These are phyloP conservation scores for Dynastes hyllus DNA, from an alignment of 2,888 invertebrate genomes.

Conservation along the genomic window DNA sequence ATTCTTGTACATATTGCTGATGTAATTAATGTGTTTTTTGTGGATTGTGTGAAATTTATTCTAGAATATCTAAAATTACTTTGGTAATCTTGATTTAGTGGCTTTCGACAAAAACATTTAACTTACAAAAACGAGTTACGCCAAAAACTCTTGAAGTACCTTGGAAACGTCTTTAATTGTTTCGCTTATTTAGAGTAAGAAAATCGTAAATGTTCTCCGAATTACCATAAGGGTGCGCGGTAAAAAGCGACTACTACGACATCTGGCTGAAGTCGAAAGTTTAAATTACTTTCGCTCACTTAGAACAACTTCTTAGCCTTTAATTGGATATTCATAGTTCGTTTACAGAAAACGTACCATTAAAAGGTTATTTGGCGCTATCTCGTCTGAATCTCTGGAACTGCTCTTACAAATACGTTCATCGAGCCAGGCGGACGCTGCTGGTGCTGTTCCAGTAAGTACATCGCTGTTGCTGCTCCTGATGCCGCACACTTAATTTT, in stretches of 20 bases:
- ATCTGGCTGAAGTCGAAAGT: conserved; percentile 35
- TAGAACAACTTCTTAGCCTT: conserved; percentile 27
- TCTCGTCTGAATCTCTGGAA: conserved; percentile 37
- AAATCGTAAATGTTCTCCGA: conserved; percentile 12
- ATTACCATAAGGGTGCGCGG: conserved; percentile 23
- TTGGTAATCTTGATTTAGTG: too few relatives aligned
- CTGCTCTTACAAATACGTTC: neutral
- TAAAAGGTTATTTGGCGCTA: conserved; percentile 45
- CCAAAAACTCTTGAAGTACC: neutral
- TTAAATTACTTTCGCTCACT: conserved; percentile 45
- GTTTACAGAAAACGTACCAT: conserved; percentile 28
- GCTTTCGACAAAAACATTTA: too few relatives aligned
- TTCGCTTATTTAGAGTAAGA: conserved; percentile 22
- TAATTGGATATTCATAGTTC: conserved; percentile 47
- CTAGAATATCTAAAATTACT: too few relatives aligned
- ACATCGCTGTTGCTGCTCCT: neutral
- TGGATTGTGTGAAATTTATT: too few relatives aligned
- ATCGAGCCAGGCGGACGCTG: neutral
- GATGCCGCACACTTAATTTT: conserved; percentile 30
- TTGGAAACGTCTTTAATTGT: conserved; percentile 1
- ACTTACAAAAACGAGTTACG: too few relatives aligned
- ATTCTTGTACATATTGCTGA: too few relatives aligned
- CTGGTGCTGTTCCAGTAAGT: neutral
- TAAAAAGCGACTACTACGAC: conserved; percentile 28
- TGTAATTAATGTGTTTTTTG: too few relatives aligned